Conservation (phyloP, 2,113 vertebrate species). For the Syrrhaptes paradoxus region DNA sequence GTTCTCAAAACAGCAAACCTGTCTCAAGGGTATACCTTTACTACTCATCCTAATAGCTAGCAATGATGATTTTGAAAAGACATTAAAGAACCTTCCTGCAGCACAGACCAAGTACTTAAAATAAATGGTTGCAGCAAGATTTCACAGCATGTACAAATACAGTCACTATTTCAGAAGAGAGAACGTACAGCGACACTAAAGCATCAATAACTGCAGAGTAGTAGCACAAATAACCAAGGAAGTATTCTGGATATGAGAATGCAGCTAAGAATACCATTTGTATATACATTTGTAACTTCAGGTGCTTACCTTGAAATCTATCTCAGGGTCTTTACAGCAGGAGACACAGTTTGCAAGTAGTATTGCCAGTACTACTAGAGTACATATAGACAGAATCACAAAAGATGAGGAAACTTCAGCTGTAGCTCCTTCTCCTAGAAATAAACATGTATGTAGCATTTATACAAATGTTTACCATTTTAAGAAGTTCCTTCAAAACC, state of each 20-base stretch:
- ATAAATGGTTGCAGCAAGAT: not conserved
- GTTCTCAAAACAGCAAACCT: not conserved
- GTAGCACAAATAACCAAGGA: not conserved
- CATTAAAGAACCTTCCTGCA: not conserved
- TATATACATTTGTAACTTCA: not conserved
- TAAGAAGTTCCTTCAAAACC: not conserved
- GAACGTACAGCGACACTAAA: not conserved
- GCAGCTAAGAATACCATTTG: not conserved
- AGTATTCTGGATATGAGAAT: not conserved
- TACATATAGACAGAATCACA: constrained; percentile 83
- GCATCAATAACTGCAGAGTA: not conserved
- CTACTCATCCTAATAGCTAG: not conserved
- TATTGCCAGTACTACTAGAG: constrained; percentile 82
- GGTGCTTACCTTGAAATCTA: constrained; percentile 93
- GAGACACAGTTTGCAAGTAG: constrained; percentile 89
- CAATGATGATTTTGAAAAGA: not conserved
- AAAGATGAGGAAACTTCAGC: constrained; percentile 74
- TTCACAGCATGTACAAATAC: not conserved
- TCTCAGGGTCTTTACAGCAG: constrained; percentile 96
- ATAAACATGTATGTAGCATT: not conserved
- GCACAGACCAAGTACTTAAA: not conserved
- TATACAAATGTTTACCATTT: not conserved
- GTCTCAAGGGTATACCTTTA: not conserved
- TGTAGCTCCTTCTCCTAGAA: constrained; percentile 71
- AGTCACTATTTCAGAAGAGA: not conserved